Conservation (phyloP, 2,797 vertebrate species). For the Sternotherus odoratus region DNA sequence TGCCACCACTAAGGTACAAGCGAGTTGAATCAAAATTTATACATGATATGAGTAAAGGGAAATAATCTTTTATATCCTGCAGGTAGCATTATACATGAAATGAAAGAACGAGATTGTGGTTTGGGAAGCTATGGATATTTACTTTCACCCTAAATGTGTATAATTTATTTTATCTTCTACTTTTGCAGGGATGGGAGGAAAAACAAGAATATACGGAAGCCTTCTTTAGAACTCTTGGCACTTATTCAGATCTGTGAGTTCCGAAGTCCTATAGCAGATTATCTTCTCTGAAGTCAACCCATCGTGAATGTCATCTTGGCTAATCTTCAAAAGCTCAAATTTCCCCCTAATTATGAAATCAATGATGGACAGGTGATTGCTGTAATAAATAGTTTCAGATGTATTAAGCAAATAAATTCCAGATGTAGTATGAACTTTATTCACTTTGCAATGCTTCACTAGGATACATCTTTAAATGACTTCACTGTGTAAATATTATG, state of each 20-base stretch:
- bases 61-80: neutral
- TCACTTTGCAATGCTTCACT: neutral
- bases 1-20: neutral
- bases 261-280: constrained; percentile 50
- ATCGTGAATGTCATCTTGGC: constrained; percentile 53
- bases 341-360: constrained; percentile 55
- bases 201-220: constrained; percentile 55
- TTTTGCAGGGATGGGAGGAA: constrained; percentile 76
- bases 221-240: constrained; percentile 68
- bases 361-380: constrained; percentile 50
- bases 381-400: constrained; percentile 51
- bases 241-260: constrained; percentile 42
- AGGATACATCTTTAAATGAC: constrained; percentile 10
- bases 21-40: neutral
- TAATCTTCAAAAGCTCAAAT: constrained; percentile 46
- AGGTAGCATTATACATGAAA: neutral
- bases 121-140: neutral
- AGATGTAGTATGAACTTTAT: constrained; percentile 23
- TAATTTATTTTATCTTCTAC: constrained; percentile 65
- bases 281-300: constrained; percentile 61
- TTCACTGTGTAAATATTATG: constrained; percentile 67
- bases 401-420: constrained; percentile 43
- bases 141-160: constrained; percentile 20
- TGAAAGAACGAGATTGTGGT: constrained; percentile 1
- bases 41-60: neutral